These are phyloP conservation scores for Oreortyx pictus DNA, from an alignment of 2,797 vertebrate species.

Conservation along the genomic window DNA sequence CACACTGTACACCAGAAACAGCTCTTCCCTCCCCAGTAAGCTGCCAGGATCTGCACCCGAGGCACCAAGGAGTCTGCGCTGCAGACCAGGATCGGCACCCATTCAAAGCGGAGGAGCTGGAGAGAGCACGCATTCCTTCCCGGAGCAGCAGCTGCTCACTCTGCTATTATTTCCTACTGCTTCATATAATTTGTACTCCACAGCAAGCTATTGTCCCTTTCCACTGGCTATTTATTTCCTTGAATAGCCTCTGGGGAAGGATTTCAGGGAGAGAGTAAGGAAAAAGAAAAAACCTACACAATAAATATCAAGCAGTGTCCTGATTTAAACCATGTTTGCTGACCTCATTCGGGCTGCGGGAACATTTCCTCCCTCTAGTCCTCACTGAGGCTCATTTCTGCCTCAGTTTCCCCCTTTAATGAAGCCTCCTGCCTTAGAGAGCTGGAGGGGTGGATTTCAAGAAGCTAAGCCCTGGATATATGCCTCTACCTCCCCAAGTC, in stretches of 20 bases:
- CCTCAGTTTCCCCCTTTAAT: background rate
- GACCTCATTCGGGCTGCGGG: background rate
- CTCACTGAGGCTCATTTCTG: background rate
- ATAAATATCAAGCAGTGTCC: constrained; percentile 61
- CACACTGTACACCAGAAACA: background rate
- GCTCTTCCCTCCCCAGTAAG: background rate
- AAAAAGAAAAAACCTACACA: constrained; percentile 53
- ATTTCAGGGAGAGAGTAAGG: constrained; percentile 52
- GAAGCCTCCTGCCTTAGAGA: background rate
- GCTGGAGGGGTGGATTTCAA: background rate
- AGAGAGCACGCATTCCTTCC: constrained; percentile 40
- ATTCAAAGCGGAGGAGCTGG: constrained; percentile 16
- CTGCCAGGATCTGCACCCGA: constrained; percentile 22
- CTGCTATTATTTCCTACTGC: constrained; percentile 72
- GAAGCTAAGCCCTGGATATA: background rate
- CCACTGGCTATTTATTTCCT: constrained; percentile 74
- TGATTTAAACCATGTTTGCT: constrained; percentile 59
- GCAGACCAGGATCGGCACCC: background rate
- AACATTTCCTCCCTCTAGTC: background rate
- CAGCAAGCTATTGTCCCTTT: constrained; percentile 67
- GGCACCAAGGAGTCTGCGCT: background rate
- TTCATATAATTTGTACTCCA: constrained; percentile 73
- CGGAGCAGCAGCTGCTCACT: constrained; percentile 41
- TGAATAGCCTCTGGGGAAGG: constrained; percentile 72
- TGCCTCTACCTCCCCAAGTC: background rate